phyloP scores from a whole-genome alignment of 1,140 invertebrate species.

The Pseudomyrmex sp. region DNA sequence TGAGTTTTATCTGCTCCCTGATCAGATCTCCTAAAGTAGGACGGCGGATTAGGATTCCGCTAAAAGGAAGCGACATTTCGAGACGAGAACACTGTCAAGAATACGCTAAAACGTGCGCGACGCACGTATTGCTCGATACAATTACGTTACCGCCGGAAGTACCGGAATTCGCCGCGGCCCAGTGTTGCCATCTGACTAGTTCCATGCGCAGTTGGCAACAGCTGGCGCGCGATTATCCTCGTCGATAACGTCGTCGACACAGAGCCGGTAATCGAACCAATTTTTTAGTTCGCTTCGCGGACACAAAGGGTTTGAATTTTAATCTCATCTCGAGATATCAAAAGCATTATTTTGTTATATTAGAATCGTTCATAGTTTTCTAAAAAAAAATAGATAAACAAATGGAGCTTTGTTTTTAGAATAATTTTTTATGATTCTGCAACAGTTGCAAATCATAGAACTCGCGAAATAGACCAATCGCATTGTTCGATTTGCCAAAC shows the following conservation, averaged over 20 bases:
- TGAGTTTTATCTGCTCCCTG: slow-evolving; percentile 88
- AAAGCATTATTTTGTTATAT: too few relatives aligned
- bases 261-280: neutral
- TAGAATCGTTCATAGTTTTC: too few relatives aligned
- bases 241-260: neutral
- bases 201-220: neutral
- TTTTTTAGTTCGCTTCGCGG: neutral
- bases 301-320: too few relatives aligned
- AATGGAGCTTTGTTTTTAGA: too few relatives aligned
- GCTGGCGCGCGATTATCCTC: neutral
- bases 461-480: too few relatives aligned
- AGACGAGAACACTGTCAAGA: slow-evolving; percentile 2
- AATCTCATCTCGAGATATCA: too few relatives aligned
- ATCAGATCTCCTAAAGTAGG: slow-evolving; percentile 88
- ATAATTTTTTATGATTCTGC: too few relatives aligned
- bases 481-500: too few relatives aligned
- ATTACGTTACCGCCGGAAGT: slow-evolving; percentile 4
- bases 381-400: too few relatives aligned
- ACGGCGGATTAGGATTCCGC: slow-evolving; percentile 87
- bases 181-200: slow-evolving; percentile 42
- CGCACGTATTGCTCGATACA: slow-evolving; percentile 3
- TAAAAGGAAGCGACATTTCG: slow-evolving; percentile 89
- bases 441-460: too few relatives aligned
- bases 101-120: neutral
- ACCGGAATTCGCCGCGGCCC: slow-evolving; percentile 15